A percentile compares a stretch with the other conserved stretches of the same genome.
phyloP scores from a whole-genome alignment of 2,797 vertebrate species.

The Phrynocephalus vlangalii region DNA sequence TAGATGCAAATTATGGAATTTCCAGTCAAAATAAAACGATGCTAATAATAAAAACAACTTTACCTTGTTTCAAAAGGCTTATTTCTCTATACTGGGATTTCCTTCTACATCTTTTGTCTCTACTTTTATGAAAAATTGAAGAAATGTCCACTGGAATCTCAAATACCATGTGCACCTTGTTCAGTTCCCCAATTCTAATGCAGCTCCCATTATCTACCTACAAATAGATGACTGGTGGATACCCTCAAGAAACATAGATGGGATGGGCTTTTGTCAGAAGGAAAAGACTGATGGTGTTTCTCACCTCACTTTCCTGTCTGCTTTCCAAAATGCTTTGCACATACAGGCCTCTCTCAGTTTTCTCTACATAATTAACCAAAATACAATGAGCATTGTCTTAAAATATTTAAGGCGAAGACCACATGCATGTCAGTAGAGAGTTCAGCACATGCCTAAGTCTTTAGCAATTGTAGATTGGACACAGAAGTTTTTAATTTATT shows the following conservation, averaged over 20 bases:
- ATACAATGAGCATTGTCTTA: background rate
- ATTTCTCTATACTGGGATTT: conserved; percentile 48
- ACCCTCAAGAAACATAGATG: background rate
- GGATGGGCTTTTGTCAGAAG: background rate
- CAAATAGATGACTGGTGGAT: background rate
- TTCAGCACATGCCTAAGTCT: background rate
- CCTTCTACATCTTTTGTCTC: conserved; percentile 39
- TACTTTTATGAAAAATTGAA: conserved; percentile 54
- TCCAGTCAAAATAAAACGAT: conserved; percentile 34
- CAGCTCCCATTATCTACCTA: background rate
- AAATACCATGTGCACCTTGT: conserved; percentile 37
- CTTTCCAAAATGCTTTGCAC: background rate
- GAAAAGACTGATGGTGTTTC: background rate
- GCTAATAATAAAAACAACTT: conserved; percentile 47
- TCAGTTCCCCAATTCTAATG: background rate
- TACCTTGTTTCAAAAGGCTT: conserved; percentile 48
- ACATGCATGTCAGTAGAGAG: background rate
- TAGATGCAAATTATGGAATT: background rate
- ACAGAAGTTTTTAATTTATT: background rate
- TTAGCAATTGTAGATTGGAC: background rate
- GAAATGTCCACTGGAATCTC: conserved; percentile 5
- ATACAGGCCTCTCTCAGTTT: background rate
- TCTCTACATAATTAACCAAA: background rate
- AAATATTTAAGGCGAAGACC: background rate
- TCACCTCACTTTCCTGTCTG: background rate